Conservation (phyloP, 2,888 invertebrate species). For the Ganaspis brasiliensis region DNA sequence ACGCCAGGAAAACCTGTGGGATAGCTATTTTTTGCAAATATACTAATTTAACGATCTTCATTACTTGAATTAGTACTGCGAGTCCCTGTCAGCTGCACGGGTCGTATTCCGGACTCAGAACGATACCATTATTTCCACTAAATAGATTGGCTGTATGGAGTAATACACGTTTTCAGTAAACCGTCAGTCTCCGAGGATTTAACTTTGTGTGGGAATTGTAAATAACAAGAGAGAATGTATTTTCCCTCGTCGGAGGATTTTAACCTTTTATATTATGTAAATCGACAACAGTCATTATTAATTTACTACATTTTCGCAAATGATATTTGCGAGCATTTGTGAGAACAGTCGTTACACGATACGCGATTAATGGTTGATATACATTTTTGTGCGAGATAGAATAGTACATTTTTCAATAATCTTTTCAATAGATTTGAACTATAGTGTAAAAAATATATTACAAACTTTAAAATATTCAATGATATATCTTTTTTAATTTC, state of each 20-base stretch:
- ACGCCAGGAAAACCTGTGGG: background rate
- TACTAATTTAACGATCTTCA: conserved; percentile 33
- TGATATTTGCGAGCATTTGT: conserved; percentile 1
- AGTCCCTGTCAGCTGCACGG: conserved; percentile 15
- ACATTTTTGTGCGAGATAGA: background rate
- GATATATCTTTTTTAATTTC: no score
- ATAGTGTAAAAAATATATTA: no score
- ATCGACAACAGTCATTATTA: conserved; percentile 12
- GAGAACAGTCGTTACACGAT: background rate
- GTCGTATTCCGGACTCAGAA: background rate
- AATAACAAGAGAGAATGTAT: conserved; percentile 13
- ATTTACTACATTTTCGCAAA: conserved; percentile 11
- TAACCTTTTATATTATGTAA: conserved; percentile 24
- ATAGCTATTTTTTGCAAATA: conserved; percentile 15
- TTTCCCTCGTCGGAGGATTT: conserved; percentile 6
- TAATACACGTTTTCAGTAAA: conserved; percentile 35
- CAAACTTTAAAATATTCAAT: no score
- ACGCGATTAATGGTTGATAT: background rate
- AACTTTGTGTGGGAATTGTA: background rate
- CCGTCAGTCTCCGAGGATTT: conserved; percentile 32
- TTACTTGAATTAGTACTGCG: conserved; percentile 38
- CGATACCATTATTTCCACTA: conserved; percentile 23
- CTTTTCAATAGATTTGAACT: no score
- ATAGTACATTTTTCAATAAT: no score
- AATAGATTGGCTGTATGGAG: conserved; percentile 17